phyloP scores from a whole-genome alignment of 2,113 vertebrate genomes.

The Podarcis raffonei region DNA sequence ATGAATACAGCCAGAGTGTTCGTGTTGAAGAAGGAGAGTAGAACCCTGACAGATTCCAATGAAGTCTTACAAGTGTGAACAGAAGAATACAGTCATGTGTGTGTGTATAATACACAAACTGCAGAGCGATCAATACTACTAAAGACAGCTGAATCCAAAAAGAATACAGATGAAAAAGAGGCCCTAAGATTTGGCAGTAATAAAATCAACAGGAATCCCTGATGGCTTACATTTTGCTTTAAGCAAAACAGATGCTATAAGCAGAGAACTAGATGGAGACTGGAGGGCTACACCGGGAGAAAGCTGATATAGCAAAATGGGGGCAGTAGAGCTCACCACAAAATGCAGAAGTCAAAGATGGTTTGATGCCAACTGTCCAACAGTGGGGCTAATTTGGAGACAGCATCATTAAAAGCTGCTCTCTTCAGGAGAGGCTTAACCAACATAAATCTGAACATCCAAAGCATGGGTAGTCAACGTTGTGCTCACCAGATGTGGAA shows the following conservation, averaged over 20 bases:
- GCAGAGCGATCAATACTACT: too few relatives aligned
- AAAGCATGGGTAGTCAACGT: neutral
- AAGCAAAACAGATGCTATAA: neutral
- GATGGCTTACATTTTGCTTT: too few relatives aligned
- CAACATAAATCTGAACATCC: neutral
- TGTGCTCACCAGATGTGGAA: too few relatives aligned
- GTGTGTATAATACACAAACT: neutral
- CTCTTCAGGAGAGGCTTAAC: neutral
- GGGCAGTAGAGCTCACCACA: too few relatives aligned
- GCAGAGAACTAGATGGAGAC: neutral
- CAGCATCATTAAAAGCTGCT: neutral
- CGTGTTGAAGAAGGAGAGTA: neutral
- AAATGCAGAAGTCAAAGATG: neutral
- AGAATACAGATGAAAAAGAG: too few relatives aligned
- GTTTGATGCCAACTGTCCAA: neutral
- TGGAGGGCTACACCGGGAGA: neutral
- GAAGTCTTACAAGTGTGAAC: neutral
- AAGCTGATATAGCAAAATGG: neutral
- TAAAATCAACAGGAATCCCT: too few relatives aligned
- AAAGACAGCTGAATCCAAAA: too few relatives aligned
- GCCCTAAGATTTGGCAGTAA: too few relatives aligned
- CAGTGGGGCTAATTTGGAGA: neutral
- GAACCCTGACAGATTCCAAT: neutral
- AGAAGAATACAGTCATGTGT: neutral
- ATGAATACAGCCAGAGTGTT: neutral